Evolutionary conservation across 2,888 invertebrate species (phyloP).

Genomic region (Epinotia ramella): DNA sequence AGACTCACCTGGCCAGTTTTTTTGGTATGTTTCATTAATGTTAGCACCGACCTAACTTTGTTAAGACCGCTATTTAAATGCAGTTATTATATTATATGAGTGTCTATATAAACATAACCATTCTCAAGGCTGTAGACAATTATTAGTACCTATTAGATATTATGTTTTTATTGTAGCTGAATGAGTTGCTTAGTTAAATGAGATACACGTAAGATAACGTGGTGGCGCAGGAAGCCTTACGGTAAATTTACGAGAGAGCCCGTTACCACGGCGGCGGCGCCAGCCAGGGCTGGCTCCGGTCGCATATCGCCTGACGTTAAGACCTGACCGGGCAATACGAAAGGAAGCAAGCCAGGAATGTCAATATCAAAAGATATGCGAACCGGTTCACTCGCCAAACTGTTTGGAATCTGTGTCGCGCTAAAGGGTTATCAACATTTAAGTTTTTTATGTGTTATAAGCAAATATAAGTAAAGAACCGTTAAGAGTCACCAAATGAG

Average conservation of each 20-base stretch:
- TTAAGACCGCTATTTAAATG: background rate
- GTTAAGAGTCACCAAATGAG: too few relatives aligned
- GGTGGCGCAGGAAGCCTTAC: slow-evolving; percentile 31
- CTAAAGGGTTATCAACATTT: slow-evolving; percentile 33
- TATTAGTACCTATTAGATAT: background rate
- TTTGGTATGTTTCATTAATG: too few relatives aligned
- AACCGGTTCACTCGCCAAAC: slow-evolving; percentile 41
- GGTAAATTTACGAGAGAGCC: slow-evolving; percentile 42
- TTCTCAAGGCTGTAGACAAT: background rate
- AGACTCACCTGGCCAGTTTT: too few relatives aligned
- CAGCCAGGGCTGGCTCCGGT: slow-evolving; percentile 30
- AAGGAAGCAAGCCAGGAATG: slow-evolving; percentile 38
- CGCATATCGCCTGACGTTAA: slow-evolving; percentile 4
- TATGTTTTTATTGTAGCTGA: background rate
- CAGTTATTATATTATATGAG: background rate
- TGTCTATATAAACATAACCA: background rate
- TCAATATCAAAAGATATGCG: slow-evolving; percentile 21
- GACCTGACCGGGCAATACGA: slow-evolving; percentile 18
- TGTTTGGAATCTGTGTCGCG: slow-evolving; percentile 28
- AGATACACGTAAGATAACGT: slow-evolving; percentile 16
- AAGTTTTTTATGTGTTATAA: background rate
- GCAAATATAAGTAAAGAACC: background rate
- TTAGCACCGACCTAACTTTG: background rate
- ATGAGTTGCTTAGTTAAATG: slow-evolving; percentile 23
- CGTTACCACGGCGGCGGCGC: slow-evolving; percentile 37